phyloP scores from a whole-genome alignment of 2,888 invertebrate species.

The Drepana falcataria region DNA sequence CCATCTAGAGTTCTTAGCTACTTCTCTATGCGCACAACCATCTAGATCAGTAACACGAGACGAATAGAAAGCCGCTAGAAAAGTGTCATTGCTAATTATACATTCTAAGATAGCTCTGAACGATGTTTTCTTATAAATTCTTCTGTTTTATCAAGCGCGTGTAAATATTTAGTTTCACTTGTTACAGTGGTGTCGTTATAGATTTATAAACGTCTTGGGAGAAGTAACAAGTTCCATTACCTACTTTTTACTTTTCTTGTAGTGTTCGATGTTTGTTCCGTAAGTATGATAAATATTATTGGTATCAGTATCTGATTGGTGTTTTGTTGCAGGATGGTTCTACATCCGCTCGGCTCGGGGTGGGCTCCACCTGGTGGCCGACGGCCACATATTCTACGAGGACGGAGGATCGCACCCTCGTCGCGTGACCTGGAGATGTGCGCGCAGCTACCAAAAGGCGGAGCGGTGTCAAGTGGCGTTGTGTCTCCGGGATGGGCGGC shows the following conservation, averaged over 20 bases:
- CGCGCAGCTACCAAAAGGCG: conserved; percentile 71
- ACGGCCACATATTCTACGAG: conserved; percentile 73
- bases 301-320: conserved; percentile 2
- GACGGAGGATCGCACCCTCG: conserved; percentile 72
- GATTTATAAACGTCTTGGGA: neutral
- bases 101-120: neutral
- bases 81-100: conserved; percentile 3
- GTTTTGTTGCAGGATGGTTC: conserved; percentile 66
- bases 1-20: conserved; percentile 47
- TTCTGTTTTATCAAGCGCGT: neutral
- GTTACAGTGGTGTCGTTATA: neutral
- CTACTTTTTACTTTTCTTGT: neutral
- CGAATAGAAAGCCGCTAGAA: conserved; percentile 26
- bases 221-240: neutral
- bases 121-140: neutral
- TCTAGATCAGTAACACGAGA: conserved; percentile 36
- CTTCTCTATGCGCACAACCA: conserved; percentile 38
- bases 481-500: conserved; percentile 67
- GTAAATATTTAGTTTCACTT: neutral
- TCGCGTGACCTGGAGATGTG: conserved; percentile 71
- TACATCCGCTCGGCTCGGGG: conserved; percentile 73
- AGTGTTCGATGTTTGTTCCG: conserved; percentile 2
- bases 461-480: conserved; percentile 71
- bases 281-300: conserved; percentile 20
- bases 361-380: conserved; percentile 66